Evolutionary conservation across 23 tunicate species (phyloP), one percentile per base, ranked within the genome.

Genomic region (Clavelina lepadiformis): DNA sequence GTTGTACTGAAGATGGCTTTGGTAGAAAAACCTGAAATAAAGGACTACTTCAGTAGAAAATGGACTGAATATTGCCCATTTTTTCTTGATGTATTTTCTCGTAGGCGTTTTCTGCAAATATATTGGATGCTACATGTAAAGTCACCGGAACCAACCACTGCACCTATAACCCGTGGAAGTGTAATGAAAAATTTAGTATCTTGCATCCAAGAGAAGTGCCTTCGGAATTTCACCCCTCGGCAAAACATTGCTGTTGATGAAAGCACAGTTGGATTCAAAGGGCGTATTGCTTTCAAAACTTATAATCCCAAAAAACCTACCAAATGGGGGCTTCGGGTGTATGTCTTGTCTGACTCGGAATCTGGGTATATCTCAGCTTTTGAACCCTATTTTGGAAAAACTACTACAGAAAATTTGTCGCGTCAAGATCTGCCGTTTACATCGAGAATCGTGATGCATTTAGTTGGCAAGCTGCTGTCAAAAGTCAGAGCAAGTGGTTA

Each of bases 251-350:
- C 75, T 15, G 75, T 52, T 29, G 75, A 66, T 46, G 72, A 66
- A 23, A 66, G 72, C 24, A 66, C 72, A 5, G 72, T 66, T 22
- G 72, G 57, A 2, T 71, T 55, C 63, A 69, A 53, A 33, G 76
- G 76, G 35, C 35, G 76, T 24, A 71, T 31, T 33, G 20, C 51
- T 27, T 71, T 71, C 63, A 71, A 55, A 54, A 71, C 76, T 1
- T 71, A 56, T 35, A 71, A 71, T 36, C 76, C 76, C 2, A 64
- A 71, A 22, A 71, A 71, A 34, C 76, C 76, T 7, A 71, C 63
- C 19, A 71, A 71, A 35, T 71, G 76, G 76, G 76, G 76, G 6
- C 24, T 71, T 19, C 64, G 76, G 1, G 31, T 71, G 21, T 54
- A 46, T 46, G 72, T 66, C 20, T 57, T 66, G 6, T 46, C 57